Conservation (phyloP, 1,140 invertebrate species). For the Liolophura sinensis region DNA sequence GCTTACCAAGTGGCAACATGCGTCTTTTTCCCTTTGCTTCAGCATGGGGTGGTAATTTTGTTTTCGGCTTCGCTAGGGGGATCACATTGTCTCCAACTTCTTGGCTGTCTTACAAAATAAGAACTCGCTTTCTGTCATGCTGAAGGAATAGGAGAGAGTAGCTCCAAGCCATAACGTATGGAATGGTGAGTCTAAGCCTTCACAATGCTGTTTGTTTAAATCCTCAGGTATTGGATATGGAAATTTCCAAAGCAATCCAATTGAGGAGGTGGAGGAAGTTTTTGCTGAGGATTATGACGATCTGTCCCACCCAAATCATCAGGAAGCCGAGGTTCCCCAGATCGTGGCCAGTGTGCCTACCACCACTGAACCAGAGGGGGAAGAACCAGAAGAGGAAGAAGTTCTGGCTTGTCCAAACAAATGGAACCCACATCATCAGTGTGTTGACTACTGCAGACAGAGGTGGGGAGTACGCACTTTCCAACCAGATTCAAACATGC, state of each 20-base stretch:
- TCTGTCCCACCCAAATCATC: slow-evolving; percentile 4
- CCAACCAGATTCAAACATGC: slow-evolving; percentile 36
- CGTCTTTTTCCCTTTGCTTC: too few species aligned
- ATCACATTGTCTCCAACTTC: not conserved
- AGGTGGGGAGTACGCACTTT: slow-evolving; percentile 79
- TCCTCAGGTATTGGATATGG: slow-evolving; percentile 12
- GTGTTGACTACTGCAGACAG: slow-evolving; percentile 84
- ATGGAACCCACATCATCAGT: slow-evolving; percentile 93
- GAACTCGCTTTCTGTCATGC: slow-evolving; percentile 14
- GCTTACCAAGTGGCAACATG: too few species aligned
- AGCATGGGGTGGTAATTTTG: too few species aligned
- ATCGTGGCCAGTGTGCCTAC: not conserved
- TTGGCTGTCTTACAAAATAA: not conserved
- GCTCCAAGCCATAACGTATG: too few species aligned
- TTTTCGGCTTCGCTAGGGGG: too few species aligned
- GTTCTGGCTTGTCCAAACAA: slow-evolving; percentile 84
- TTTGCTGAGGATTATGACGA: slow-evolving; percentile 59
- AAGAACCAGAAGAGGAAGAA: slow-evolving; percentile 30
- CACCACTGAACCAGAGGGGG: slow-evolving; percentile 15
- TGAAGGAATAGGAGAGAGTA: too few species aligned
- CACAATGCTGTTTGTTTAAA: too few species aligned
- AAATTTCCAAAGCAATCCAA: slow-evolving; percentile 29
- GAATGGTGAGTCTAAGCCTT: too few species aligned
- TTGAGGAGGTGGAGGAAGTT: slow-evolving; percentile 63
- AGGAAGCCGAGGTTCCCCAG: not conserved